These are phyloP conservation scores for Buphagus erythrorhynchus DNA, from an alignment of 2,797 vertebrate genomes.

Conservation along the genomic window DNA sequence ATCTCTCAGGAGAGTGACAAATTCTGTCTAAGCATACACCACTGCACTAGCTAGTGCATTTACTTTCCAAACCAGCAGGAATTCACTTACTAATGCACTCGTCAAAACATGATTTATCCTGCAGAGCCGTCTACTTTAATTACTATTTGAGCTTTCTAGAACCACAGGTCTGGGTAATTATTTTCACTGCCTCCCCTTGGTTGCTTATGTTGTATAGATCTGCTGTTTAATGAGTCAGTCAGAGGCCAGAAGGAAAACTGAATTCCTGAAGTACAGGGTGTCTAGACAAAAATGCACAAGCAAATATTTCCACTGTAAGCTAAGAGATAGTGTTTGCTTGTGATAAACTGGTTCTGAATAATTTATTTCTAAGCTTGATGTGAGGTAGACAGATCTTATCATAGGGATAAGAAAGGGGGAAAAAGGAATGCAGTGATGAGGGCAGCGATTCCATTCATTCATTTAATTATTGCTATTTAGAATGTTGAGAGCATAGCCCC, in stretches of 20 bases:
- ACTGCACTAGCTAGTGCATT: background rate
- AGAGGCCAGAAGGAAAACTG: conserved; percentile 50
- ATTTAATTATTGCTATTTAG: conserved; percentile 9
- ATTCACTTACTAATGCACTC: background rate
- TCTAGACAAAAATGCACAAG: conserved; percentile 65
- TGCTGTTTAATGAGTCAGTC: conserved; percentile 75
- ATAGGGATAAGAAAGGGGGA: background rate
- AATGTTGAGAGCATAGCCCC: background rate
- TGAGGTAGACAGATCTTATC: background rate
- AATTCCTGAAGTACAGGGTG: conserved; percentile 58
- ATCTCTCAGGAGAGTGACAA: background rate
- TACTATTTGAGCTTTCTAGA: conserved; percentile 72
- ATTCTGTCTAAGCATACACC: background rate
- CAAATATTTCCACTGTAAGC: conserved; percentile 70
- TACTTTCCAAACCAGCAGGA: background rate
- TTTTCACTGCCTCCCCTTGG: conserved; percentile 68
- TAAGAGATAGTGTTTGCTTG: conserved; percentile 58
- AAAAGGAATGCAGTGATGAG: background rate
- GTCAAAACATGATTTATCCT: conserved; percentile 68
- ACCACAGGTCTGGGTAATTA: conserved; percentile 70
- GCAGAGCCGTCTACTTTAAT: conserved; percentile 64
- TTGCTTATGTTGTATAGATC: conserved; percentile 61
- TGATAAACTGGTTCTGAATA: conserved; percentile 70
- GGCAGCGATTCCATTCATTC: background rate
- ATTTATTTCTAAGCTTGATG: conserved; percentile 64